These are phyloP conservation scores for Euleptes europaea DNA, from an alignment of 2,113 vertebrate genomes.

Conservation along the genomic window DNA sequence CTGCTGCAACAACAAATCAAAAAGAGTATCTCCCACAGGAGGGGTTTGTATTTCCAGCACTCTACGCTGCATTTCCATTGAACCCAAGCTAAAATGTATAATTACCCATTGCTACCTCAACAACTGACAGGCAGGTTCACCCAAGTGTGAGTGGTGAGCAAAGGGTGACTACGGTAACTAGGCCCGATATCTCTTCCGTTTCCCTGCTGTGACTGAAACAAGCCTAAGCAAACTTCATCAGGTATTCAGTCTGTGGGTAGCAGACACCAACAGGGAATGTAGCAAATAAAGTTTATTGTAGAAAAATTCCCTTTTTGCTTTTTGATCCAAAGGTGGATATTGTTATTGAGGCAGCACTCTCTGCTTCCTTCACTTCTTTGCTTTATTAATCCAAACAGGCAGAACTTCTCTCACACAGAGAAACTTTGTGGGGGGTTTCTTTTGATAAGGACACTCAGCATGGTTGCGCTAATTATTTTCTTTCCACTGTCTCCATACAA, in stretches of 20 bases:
- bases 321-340: neutral
- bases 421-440: slow-evolving; percentile 1
- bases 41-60: too few relatives aligned
- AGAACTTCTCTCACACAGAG: neutral
- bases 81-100: too few relatives aligned
- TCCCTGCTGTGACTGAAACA: neutral
- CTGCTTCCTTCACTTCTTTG: neutral
- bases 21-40: too few relatives aligned
- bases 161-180: neutral
- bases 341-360: neutral
- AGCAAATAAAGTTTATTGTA: neutral
- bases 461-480: slow-evolving; percentile 29
- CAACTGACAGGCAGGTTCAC: neutral
- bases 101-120: neutral
- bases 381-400: neutral
- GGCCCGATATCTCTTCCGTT: neutral
- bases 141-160: neutral
- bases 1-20: too few relatives aligned
- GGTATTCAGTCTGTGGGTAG: neutral
- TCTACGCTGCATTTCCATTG: too few relatives aligned
- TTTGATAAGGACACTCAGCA: slow-evolving; percentile 17
- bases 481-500: slow-evolving; percentile 21
- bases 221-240: neutral
- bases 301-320: neutral
- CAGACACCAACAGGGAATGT: neutral